A percentile compares a stretch with the other conserved stretches of the same genome.
Conservation (phyloP, 2,113 vertebrate species). For the Lycaon pictus region DNA sequence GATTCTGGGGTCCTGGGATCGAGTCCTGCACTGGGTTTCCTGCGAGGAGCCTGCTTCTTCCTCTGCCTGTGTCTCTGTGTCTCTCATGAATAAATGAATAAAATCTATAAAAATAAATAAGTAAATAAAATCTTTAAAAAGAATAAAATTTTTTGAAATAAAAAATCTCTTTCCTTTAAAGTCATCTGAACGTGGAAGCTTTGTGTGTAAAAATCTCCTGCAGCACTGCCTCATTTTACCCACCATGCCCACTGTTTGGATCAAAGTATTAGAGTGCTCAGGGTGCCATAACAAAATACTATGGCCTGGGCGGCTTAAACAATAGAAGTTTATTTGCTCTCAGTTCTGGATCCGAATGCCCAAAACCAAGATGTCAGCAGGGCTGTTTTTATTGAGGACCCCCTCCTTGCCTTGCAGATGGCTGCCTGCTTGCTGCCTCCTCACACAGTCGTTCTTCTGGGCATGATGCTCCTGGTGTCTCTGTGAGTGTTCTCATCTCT, state of each 20-base stretch:
- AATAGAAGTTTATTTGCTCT: not conserved
- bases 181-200: not conserved
- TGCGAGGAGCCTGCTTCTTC: no score
- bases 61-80: no score
- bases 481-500: not conserved
- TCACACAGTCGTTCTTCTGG: rapidly evolving
- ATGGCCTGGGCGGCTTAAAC: not conserved
- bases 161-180: not conserved
- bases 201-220: not conserved
- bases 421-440: not conserved
- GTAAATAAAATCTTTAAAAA: not conserved
- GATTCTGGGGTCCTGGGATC: no score
- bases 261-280: no score
- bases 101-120: not conserved
- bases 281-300: not conserved
- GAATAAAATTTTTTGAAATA: not conserved
- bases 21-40: no score
- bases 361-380: not conserved
- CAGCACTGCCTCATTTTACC: not conserved
- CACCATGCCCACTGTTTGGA: not conserved
- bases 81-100: no score
- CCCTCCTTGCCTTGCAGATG: not conserved
- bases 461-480: rapidly evolving
- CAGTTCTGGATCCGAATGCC: not conserved
- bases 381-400: not conserved